Conservation (phyloP, 2,888 invertebrate genomes). For the Polia nebulosa region DNA sequence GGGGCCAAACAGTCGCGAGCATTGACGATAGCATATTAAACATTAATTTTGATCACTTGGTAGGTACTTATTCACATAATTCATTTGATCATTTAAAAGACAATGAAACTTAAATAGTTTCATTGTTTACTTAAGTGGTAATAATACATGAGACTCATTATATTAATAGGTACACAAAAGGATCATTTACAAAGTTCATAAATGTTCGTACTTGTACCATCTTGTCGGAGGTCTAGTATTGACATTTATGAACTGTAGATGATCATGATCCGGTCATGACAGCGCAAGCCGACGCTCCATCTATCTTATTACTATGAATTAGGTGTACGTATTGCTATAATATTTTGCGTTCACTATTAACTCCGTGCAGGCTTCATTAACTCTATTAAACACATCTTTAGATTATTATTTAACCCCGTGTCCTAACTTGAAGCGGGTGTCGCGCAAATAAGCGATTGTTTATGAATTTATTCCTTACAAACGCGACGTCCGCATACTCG, state of each 20-base stretch:
- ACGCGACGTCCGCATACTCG: not conserved
- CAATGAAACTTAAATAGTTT: conserved; percentile 3
- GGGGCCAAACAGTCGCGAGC: conserved; percentile 29
- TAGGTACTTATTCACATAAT: conserved; percentile 1
- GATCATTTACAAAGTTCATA: conserved; percentile 7
- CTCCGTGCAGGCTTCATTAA: not conserved
- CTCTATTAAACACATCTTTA: not conserved
- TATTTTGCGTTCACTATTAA: conserved; percentile 3
- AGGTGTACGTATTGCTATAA: conserved; percentile 4
- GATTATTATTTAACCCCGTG: not conserved
- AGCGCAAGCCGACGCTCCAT: not conserved
- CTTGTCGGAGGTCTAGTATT: not conserved
- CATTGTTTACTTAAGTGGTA: not conserved
- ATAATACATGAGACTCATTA: not conserved
- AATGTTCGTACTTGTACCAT: too few relatives aligned
- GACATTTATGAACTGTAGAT: not conserved
- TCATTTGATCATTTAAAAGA: not conserved
- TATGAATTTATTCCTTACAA: not conserved
- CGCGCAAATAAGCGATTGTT: not conserved
- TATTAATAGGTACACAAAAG: not conserved
- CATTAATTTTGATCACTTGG: conserved; percentile 3
- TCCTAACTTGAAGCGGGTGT: not conserved
- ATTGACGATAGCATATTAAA: conserved; percentile 2
- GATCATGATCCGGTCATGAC: too few relatives aligned
- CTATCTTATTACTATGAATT: not conserved